Conservation (phyloP, 2,113 vertebrate species). For the Oreochromis spilurus region DNA sequence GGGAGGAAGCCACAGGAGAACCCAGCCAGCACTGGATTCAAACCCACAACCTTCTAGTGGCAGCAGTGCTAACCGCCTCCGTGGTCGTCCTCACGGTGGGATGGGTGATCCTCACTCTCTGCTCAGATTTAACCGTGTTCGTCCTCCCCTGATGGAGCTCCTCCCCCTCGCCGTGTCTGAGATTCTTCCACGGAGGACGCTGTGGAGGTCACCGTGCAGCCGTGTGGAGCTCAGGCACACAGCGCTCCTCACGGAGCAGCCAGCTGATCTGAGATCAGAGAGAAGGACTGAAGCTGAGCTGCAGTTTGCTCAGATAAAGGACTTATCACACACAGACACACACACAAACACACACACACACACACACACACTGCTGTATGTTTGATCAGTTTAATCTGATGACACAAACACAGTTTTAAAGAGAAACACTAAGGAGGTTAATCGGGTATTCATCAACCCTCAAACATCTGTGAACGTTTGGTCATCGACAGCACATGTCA, state of each 20-base stretch:
- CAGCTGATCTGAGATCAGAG: background rate
- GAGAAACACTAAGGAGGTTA: background rate
- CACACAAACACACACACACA: no score
- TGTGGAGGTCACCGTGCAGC: background rate
- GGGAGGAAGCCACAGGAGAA: background rate
- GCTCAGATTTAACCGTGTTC: background rate
- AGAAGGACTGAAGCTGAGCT: background rate
- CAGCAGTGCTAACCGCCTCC: background rate
- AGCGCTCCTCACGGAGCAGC: background rate
- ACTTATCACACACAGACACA: background rate
- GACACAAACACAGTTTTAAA: background rate
- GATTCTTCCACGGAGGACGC: background rate
- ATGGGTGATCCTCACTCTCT: background rate
- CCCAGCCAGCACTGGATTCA: background rate
- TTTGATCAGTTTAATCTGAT: no score
- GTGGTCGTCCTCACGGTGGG: background rate
- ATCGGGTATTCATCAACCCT: background rate
- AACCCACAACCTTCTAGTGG: background rate
- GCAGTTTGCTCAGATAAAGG: background rate
- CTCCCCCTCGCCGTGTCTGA: background rate
- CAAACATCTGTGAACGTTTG: background rate
- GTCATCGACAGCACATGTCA: fast-evolving
- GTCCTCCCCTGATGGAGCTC: background rate
- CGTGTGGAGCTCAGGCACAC: background rate
- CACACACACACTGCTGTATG: no score